Evolutionary conservation across 2,888 invertebrate genomes (phyloP), one percentile per base, ranked within the genome.

Genomic region (Eupsilia transversa): DNA sequence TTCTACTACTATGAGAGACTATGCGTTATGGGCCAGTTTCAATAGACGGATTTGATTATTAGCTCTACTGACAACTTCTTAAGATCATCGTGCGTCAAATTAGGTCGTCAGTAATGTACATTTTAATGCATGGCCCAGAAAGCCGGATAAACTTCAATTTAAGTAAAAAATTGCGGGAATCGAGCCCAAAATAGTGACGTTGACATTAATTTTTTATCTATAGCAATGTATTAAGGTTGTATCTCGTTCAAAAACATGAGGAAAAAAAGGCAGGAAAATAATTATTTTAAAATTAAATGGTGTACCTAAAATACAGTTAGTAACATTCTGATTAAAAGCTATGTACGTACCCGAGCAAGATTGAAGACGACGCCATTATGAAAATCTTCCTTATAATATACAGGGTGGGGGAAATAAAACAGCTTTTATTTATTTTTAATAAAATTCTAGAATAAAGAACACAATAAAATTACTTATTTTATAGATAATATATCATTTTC

Each of bases 361-460:
- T 49, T 59, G 79, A 72, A 78, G 79, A 78, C 72, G 79, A n/a
- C 7, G 79, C 20, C 20, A 30, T 52, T 27, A 14, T 2, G 7
- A 65, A 46, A 54, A 46, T n/a, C 0, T 6, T 10, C 5, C n/a
- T 49, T 69, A 72, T 35, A n/a, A 20, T n/a, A 7, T 60, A 60
- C 2, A 43, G 30, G 65, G 0, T 49, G 10, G 38, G 79, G 64
- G 41, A 60, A 79, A 79, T 79, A 79, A 79, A 79, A 79, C 79
- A 56, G 61, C 2, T 23, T 23, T 46, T 3, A 2, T 27, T 23
- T 23, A 9, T n/a, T 33, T 79, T 65, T 60, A 72, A 69, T 65
- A 35, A 14, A 0, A 38, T 10, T 5, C 20, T 49, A 23, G 38
- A 61, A 46, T 27, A 38, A 73, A 49, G 20, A 3, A 46, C 9